Percentiles rank a stretch among this genome's conserved stretches.
These are phyloP conservation scores for Craseonycteris thonglongyai DNA, from an alignment of 2,113 vertebrate species.

Conservation along the genomic window DNA sequence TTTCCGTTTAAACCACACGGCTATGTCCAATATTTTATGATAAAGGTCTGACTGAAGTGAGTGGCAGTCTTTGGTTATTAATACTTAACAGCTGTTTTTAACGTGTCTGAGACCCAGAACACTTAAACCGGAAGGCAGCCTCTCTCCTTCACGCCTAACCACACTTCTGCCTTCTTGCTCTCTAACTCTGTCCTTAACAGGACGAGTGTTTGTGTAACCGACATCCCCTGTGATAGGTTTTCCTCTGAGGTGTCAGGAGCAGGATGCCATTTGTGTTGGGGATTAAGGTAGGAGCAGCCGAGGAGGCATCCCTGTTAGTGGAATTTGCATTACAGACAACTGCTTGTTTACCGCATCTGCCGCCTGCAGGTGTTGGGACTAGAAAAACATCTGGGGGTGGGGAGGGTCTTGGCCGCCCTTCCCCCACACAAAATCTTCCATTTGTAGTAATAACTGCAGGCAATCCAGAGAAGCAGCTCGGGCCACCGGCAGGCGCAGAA, in stretches of 20 bases:
- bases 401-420: neutral
- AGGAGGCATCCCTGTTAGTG: conserved; percentile 27
- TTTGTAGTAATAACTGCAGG: neutral
- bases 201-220: neutral
- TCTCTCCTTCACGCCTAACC: neutral
- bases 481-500: neutral
- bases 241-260: conserved; percentile 31
- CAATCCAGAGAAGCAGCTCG: neutral
- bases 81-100: conserved; percentile 61
- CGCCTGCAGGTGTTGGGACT: conserved; percentile 63
- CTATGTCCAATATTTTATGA: conserved; percentile 62
- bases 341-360: conserved; percentile 69
- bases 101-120: conserved; percentile 59
- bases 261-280: conserved; percentile 61
- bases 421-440: neutral
- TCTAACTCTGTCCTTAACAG: neutral
- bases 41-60: conserved; percentile 47
- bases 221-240: neutral
- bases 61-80: conserved; percentile 63
- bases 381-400: conserved; percentile 33
- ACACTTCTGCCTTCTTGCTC: conserved; percentile 10
- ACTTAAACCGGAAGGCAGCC: conserved; percentile 54
- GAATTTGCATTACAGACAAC: conserved; percentile 77
- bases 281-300: neutral
- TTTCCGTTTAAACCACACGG: conserved; percentile 70